Percentiles rank a stretch among this genome's conserved stretches.
Evolutionary conservation across 2,888 invertebrate genomes (phyloP).

Genomic region (Pseudococcus longispinus): DNA sequence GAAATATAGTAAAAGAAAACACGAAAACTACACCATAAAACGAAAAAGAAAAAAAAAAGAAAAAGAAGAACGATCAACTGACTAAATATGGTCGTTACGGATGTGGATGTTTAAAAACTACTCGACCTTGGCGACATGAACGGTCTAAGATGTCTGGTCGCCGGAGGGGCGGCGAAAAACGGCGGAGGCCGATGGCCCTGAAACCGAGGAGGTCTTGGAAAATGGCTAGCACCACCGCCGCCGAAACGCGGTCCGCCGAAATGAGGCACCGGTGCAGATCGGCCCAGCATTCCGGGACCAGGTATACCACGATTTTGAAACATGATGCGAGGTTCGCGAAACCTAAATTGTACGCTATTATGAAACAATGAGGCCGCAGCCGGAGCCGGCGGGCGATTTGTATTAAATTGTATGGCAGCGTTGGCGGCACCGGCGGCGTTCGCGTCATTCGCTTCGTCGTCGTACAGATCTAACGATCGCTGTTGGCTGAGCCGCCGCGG

Average conservation of each 20-base stretch:
- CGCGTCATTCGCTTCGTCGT: neutral
- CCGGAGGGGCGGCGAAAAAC: neutral
- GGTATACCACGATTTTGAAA: neutral
- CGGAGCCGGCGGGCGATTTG: neutral
- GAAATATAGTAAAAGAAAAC: neutral
- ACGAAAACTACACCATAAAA: conserved; percentile 18
- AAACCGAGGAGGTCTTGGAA: conserved; percentile 16
- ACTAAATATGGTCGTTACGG: neutral
- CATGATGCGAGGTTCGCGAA: conserved; percentile 39
- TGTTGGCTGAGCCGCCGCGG: neutral
- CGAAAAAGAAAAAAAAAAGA: neutral
- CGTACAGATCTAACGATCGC: neutral
- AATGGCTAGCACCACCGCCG: neutral
- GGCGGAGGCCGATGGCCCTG: neutral
- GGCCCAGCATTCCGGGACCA: neutral
- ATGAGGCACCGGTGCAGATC: neutral
- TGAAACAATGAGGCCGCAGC: neutral
- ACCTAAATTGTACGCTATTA: neutral
- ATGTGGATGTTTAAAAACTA: conserved; percentile 24
- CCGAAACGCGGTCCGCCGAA: neutral
- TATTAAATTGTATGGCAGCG: neutral
- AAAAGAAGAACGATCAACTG: conserved; percentile 8
- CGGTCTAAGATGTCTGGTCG: conserved; percentile 25
- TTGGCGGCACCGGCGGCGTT: neutral
- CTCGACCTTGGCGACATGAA: conserved; percentile 36